Percentiles rank a stretch among this genome's conserved stretches.
These are phyloP conservation scores for Ceratina australensis DNA, from an alignment of 1,140 invertebrate genomes.

Conservation along the genomic window DNA sequence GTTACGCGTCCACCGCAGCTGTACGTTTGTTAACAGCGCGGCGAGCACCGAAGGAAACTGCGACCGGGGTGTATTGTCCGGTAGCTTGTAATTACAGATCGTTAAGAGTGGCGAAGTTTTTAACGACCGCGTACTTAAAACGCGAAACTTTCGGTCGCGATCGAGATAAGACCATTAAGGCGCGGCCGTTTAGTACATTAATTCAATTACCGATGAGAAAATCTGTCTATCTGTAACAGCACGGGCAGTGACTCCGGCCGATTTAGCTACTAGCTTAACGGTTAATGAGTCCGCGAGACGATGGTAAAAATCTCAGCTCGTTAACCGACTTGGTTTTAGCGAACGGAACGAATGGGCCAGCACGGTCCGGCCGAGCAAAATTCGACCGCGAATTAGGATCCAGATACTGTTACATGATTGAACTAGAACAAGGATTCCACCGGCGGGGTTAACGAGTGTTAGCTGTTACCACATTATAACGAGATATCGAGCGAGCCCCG, in stretches of 20 bases:
- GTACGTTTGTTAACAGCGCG: neutral
- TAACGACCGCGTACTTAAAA: constrained; percentile 9
- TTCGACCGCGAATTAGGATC: constrained; percentile 29
- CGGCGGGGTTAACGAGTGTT: constrained; percentile 70
- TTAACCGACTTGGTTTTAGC: too few relatives aligned
- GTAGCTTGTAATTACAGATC: constrained; percentile 32
- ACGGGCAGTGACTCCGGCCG: too few relatives aligned
- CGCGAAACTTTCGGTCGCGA: neutral
- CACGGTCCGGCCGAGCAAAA: constrained; percentile 4
- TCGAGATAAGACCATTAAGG: neutral
- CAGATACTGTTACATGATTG: constrained; percentile 57
- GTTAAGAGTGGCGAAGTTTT: constrained; percentile 37
- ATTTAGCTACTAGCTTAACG: too few relatives aligned
- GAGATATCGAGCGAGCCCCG: constrained; percentile 68
- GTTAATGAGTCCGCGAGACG: too few relatives aligned
- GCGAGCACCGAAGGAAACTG: neutral
- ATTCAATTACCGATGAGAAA: too few relatives aligned
- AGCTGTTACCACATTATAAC: constrained; percentile 68
- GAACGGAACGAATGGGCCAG: neutral
- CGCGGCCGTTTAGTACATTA: too few relatives aligned
- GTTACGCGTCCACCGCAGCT: neutral
- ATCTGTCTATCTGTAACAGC: too few relatives aligned
- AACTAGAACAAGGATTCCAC: constrained; percentile 53
- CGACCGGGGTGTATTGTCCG: neutral
- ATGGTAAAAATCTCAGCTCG: too few relatives aligned